phyloP scores from a whole-genome alignment of 2,797 vertebrate genomes.

The Trachops cirrhosus region DNA sequence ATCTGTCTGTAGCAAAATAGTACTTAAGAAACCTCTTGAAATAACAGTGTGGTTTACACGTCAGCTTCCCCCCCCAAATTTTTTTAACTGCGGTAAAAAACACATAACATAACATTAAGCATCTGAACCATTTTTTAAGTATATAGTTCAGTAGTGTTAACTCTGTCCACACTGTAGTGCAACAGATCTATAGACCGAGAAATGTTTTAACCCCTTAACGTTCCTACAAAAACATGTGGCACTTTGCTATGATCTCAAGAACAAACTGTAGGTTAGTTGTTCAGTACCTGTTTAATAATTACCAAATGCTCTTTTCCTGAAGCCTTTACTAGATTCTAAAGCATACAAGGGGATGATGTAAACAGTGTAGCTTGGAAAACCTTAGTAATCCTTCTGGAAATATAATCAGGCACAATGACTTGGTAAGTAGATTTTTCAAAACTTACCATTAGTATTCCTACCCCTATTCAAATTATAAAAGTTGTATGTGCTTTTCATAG shows the following conservation, averaged over 20 bases:
- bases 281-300: not conserved
- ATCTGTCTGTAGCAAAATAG: not conserved
- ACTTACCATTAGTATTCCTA: not conserved
- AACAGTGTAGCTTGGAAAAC: not conserved
- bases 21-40: not conserved
- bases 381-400: not conserved
- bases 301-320: not conserved
- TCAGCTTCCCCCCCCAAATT: not conserved
- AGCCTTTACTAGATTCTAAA: not conserved
- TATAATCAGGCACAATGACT: not conserved
- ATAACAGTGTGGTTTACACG: not conserved
- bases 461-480: not conserved
- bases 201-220: not conserved
- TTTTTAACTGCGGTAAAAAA: not conserved
- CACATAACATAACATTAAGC: not conserved
- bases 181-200: not conserved
- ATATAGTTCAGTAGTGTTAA: not conserved
- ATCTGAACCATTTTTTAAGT: conserved; percentile 9
- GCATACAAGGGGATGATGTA: not conserved
- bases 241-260: not conserved
- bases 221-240: not conserved
- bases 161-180: not conserved
- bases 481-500: not conserved
- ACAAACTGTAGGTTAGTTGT: not conserved
- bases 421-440: not conserved